Base-by-base conservation (phyloP, 2,797 vertebrate genomes). In the Rhabdomys pumilio region DNA sequence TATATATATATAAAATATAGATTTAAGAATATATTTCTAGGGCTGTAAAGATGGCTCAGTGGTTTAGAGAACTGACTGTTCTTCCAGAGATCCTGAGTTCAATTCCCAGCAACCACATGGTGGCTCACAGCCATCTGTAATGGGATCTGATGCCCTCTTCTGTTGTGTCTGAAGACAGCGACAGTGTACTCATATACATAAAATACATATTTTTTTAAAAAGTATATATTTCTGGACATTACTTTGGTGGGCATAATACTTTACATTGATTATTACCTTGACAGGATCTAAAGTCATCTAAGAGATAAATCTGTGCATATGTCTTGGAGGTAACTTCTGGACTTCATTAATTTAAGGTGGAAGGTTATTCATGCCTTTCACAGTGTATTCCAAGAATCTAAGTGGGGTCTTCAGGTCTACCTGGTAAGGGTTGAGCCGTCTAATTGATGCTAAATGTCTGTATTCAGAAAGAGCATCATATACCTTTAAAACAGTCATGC, bases 21-120 rank as follows among this genome's bases (percentile, higher is more conserved):
- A 75, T 83, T 11, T 44, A 81, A 61, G 57, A 82, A 87, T 81
- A 69, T 55, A 86, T 41, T 90, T 79, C 57, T 86, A 94, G 53
- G 53, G 12, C 53, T 55, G 53, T 13, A 55, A 14, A 14, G 53
- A 55, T 14, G 13, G 53, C 53, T 55, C 53, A 55, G 53, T 15
- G 14, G 53, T 55, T 55, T 4, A 55, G 53, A 55, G 53, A 14
- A 55, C 53, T 15, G 15, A 15, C 53, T 55, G 53, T 14, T 55
- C 53, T 55, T 55, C 53, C 53, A 55, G 53, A 55, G 53, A 2
- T 55, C 14, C 53, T 55, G 13, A 55, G 50, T 50, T 50, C 10
- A 50, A 12, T 50, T 50, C 50, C 50, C 50, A 50, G 50, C 50
- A 50, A 50, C 50, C 10, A 50, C 50, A 50, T 50, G 50, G 50